phyloP scores from a whole-genome alignment of 2,797 vertebrate genomes.

The Taeniopygia guttata region DNA sequence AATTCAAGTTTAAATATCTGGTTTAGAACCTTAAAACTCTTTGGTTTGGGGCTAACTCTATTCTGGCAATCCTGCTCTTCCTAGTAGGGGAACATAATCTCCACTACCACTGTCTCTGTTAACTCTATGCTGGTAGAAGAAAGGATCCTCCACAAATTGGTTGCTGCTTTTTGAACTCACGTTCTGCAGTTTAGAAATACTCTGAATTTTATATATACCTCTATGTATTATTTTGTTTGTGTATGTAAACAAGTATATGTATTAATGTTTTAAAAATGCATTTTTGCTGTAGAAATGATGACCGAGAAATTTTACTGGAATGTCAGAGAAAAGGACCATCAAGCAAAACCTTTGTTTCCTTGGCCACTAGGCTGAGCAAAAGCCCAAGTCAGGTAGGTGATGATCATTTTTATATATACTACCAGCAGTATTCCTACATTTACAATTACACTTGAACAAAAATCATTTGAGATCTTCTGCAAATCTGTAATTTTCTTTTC shows the following conservation, averaged over 20 bases:
- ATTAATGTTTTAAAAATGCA: not conserved
- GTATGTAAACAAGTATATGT: not conserved
- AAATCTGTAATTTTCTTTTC: not conserved
- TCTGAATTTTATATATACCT: not conserved
- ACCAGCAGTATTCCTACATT: not conserved
- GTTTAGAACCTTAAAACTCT: not conserved
- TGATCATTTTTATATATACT: not conserved
- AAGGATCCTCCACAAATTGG: not conserved
- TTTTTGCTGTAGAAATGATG: constrained; percentile 85
- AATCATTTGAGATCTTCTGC: not conserved
- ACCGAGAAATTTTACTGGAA: constrained; percentile 87
- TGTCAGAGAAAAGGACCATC: constrained; percentile 89
- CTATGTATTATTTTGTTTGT: not conserved
- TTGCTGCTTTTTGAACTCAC: not conserved
- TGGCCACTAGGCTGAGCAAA: constrained; percentile 86
- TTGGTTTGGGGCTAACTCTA: not conserved
- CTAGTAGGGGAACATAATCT: not conserved
- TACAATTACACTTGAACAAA: not conserved
- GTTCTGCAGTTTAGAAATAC: not conserved
- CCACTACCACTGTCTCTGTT: not conserved
- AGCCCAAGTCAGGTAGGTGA: constrained; percentile 84
- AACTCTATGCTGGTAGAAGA: not conserved
- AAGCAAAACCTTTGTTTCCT: constrained; percentile 84
- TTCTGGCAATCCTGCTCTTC: not conserved
- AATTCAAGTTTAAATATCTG: not conserved